Conservation (phyloP, 2,113 vertebrate species). For the Vimba vimba region DNA sequence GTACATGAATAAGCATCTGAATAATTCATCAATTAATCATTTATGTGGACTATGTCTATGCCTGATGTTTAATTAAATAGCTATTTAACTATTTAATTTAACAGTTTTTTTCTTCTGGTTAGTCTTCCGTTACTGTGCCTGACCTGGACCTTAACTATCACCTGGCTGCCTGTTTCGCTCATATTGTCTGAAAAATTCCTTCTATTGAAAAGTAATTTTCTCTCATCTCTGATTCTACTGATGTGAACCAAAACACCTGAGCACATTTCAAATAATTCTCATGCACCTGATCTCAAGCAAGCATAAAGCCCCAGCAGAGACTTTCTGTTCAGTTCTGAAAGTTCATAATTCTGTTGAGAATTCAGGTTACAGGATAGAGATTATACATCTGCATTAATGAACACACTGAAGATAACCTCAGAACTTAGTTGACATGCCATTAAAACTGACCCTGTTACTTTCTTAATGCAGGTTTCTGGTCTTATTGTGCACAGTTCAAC, state of each 20-base stretch:
- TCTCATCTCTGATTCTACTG: not conserved
- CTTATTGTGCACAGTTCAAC: not conserved
- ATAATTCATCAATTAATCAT: not conserved
- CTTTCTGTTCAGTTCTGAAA: not conserved
- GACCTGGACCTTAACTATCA: not conserved
- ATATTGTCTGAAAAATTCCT: not conserved
- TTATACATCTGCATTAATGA: not conserved
- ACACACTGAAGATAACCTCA: not conserved
- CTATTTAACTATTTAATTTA: not conserved
- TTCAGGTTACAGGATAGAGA: not conserved
- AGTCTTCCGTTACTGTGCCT: not conserved
- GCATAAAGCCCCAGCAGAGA: not conserved
- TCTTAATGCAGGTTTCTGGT: not conserved
- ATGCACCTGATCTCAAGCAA: not conserved
- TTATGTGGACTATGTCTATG: not conserved
- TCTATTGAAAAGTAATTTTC: constrained; percentile 12
- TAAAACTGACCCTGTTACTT: not conserved
- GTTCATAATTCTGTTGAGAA: not conserved
- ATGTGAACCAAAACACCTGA: constrained; percentile 26
- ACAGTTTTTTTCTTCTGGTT: not conserved
- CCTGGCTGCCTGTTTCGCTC: constrained; percentile 1
- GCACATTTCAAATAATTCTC: constrained; percentile 9
- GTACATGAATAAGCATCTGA: not conserved
- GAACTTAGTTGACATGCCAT: not conserved
- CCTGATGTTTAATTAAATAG: not conserved